Base-by-base conservation (phyloP, 2,113 vertebrate species). In the Plecotus auritus region DNA sequence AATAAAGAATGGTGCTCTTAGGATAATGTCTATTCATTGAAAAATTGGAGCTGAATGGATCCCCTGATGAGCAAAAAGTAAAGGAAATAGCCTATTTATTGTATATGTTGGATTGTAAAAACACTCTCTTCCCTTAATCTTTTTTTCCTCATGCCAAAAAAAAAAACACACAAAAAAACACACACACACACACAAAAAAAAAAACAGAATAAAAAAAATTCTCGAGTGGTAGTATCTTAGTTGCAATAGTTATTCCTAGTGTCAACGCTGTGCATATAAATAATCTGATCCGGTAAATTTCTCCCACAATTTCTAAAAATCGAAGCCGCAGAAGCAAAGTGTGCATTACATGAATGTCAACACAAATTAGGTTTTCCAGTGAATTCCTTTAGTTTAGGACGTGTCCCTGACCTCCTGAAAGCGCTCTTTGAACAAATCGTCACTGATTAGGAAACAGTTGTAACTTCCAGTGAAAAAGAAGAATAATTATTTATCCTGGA, bases 391-490 rank as follows among this genome's bases (percentile, higher is more conserved):
- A 0, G 72, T 88, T 91, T 83, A 54, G 77, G 47, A 85, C 40
- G 54, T 80, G 70, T 54, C 78, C 47, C 11, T 96, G 49, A 81
- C n/a, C 69, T 88, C 70, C 74, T 40, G 20, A 83, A 93, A 86
- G 35, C 92, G 85, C 40, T 85, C 88, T 94, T 93, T 95, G 87
- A 85, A 90, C 88, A 93, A 73, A 72, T 49, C 30, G 47, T 56
- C 35, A 89, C 77, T 82, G 80, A 96, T 88, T 16, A 84, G 72
- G 64, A 93, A 94, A 51, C 70, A 94, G 77, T 13, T 83, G 2
- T 45, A 88, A 51, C 91, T 97, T 96, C 59, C 87, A 28, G 22
- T 73, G 76, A 81, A 90, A n/a, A 61, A 64, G 74, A 92, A 92
- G 80, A 86, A 9, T 6, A 30, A 56, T 91, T 70, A 51, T 82